Conservation (phyloP, 2,888 invertebrate species). For the Orthonychiurus folsomi region DNA sequence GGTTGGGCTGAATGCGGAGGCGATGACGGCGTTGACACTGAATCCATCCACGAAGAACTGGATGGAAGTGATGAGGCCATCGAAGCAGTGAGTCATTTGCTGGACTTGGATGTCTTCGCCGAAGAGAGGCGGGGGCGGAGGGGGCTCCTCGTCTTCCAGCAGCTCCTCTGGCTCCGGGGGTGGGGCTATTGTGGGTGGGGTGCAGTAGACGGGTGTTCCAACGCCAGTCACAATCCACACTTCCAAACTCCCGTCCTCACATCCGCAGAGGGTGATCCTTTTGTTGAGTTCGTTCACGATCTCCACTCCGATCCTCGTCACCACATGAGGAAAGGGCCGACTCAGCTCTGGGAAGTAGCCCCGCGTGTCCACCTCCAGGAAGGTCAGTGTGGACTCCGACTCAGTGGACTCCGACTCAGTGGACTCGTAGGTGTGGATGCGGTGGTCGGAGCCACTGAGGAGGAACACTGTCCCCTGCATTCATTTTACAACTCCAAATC, state of each 20-base stretch:
- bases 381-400: constrained; percentile 17
- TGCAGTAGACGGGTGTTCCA: background rate
- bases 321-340: constrained; percentile 28
- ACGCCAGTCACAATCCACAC: constrained; percentile 29
- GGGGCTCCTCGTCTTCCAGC: background rate
- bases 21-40: constrained; percentile 34
- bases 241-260: constrained; percentile 35
- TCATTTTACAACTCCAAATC: no score
- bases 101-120: background rate
- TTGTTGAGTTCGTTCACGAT: constrained; percentile 30
- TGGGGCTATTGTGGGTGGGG: background rate
- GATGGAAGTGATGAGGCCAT: constrained; percentile 36
- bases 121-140: background rate
- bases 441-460: constrained; percentile 34
- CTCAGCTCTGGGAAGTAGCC: constrained; percentile 37
- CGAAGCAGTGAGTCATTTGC: constrained; percentile 25
- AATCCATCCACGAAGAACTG: constrained; percentile 35
- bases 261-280: constrained; percentile 36
- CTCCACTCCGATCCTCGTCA: constrained; percentile 34
- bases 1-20: constrained; percentile 36
- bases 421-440: constrained; percentile 33
- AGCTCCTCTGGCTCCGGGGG: background rate
- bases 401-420: constrained; percentile 8
- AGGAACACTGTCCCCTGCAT: constrained; percentile 33
- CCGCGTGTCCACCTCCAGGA: constrained; percentile 29